These are phyloP conservation scores for Myioborus miniatus DNA, from an alignment of 2,797 vertebrate genomes.

Conservation along the genomic window DNA sequence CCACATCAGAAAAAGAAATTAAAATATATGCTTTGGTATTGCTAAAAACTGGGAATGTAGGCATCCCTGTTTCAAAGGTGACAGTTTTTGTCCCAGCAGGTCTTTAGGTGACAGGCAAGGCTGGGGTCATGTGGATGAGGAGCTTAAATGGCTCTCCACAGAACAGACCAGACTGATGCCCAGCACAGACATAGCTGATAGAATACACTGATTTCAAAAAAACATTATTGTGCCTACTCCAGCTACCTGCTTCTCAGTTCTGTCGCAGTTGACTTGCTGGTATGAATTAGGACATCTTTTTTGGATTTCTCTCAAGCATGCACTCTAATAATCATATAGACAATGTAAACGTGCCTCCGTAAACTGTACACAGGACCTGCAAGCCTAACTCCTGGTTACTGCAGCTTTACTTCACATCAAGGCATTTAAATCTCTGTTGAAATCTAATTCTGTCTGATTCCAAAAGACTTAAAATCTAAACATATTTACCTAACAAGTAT, in stretches of 20 bases:
- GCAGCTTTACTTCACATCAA: background rate
- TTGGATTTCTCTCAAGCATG: background rate
- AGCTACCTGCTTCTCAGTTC: background rate
- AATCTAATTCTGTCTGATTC: background rate
- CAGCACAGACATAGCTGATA: background rate
- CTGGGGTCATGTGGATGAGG: background rate
- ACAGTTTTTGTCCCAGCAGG: background rate
- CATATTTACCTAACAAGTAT: background rate
- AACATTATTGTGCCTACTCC: background rate
- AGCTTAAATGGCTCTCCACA: background rate
- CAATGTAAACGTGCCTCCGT: fast-evolving
- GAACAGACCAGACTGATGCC: background rate
- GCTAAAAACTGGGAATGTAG: background rate
- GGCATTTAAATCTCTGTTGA: background rate
- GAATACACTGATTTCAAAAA: background rate
- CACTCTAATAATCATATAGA: background rate
- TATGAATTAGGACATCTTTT: background rate
- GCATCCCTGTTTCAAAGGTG: background rate
- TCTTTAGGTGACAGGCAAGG: background rate
- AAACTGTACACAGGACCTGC: background rate
- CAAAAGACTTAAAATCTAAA: background rate
- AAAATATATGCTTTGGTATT: background rate
- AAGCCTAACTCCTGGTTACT: background rate
- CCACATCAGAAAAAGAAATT: background rate
- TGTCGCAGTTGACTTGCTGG: background rate